Base-by-base conservation (phyloP, 1,140 invertebrate genomes). In the Leptonema lineaticorne region DNA sequence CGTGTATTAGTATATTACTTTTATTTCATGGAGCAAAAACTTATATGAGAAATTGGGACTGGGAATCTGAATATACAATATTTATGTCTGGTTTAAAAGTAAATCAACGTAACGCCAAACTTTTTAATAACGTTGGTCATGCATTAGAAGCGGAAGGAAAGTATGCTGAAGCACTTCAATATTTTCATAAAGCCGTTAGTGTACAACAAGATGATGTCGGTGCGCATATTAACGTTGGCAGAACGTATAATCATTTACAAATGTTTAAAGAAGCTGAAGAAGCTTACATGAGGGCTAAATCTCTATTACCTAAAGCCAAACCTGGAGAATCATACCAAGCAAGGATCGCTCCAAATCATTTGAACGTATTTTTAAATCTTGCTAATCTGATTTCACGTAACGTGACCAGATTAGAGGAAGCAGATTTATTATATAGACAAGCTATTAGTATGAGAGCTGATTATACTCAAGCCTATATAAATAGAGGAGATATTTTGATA, bases 71-170 rank as follows among this genome's bases (percentile, higher is more conserved):
- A 80, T 96, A 96, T 75, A 89, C 90, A 9, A 90, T 98, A 74
- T 98, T 97, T 77, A 92, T 92, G 84, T 92, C 95, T 9, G 94
- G 93, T 18, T 82, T 98, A 26, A 89, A 89, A 78, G 93, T 97
- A 2, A 97, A 96, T 76, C 89, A 91, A 68, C 86, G 88, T 41
- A 98, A 98, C 83, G 96, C 95, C 1, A 98, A 98, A 81, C 82
- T 98, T 1, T 97, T 95, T 81, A 98, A 98, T 81, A 98, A 98
- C 81, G 95, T 98, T 0, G 96, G 96, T 0, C 95, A 97, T 79
- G 94, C 95, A 0, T 81, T 97, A 50, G 96, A 98, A 82, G 90
- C 90, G 58, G 89, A 94, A 74, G 89, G 90, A 0, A 85, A 87
- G 24, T 96, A 90, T 76, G 84, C 86, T 22, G 93, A 96, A 78